Evolutionary conservation across 1,140 invertebrate species (phyloP).

Genomic region (Drosophila prosaltans): DNA sequence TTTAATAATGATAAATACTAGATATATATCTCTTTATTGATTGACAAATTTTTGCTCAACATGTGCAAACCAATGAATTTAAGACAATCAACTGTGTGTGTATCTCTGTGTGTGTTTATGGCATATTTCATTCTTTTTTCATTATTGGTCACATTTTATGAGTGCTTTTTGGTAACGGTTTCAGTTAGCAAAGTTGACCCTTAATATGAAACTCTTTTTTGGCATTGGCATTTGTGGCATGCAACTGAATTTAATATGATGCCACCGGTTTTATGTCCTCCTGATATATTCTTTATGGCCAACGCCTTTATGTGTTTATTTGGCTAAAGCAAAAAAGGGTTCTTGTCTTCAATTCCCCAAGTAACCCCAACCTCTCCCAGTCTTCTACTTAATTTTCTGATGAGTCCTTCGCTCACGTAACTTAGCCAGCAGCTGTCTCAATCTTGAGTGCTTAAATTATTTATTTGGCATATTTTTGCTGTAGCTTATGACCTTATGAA

Average conservation of each 20-base stretch:
- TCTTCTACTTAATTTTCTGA: neutral
- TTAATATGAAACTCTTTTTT: neutral
- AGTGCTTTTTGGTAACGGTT: conserved; percentile 4
- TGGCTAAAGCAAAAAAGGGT: neutral
- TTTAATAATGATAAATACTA: no score
- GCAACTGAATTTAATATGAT: conserved; percentile 5
- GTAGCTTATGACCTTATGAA: conserved; percentile 12
- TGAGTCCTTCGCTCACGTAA: neutral
- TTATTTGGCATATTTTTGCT: conserved; percentile 14
- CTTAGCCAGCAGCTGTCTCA: conserved; percentile 9
- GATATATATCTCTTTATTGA: no score
- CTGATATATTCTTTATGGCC: conserved; percentile 8
- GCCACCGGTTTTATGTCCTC: conserved; percentile 10
- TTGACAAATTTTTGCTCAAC: no score
- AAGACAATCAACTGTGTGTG: neutral
- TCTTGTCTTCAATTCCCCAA: neutral
- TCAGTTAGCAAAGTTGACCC: conserved; percentile 1
- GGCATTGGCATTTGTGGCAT: conserved; percentile 9
- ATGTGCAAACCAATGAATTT: no score
- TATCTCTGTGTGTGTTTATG: neutral
- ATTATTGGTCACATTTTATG: conserved; percentile 14
- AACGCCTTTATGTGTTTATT: conserved; percentile 11
- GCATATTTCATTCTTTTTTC: neutral
- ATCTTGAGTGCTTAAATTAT: conserved; percentile 13
- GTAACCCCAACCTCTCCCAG: no score